Conservation (phyloP, 2,797 vertebrate species). For the Sebastes hubbsi region DNA sequence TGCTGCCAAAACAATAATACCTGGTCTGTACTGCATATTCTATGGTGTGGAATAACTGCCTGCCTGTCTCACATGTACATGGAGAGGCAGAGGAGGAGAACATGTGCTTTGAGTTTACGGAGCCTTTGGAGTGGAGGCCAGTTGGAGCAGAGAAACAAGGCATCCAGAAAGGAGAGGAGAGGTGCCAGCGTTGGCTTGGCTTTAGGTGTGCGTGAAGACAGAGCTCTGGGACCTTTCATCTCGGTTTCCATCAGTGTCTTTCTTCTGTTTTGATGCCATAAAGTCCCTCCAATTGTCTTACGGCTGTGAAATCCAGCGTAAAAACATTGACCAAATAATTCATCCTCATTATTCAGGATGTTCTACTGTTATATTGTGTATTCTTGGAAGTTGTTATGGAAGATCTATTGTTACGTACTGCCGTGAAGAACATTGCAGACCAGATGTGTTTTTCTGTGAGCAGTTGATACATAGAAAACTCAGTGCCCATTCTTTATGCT, state of each 20-base stretch:
- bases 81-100: slow-evolving; percentile 37
- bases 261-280: neutral
- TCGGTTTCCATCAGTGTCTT: slow-evolving; percentile 2
- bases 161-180: slow-evolving; percentile 34
- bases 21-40: slow-evolving; percentile 31
- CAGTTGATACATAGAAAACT: neutral
- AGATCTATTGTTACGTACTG: neutral
- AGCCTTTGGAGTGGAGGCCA: slow-evolving; percentile 63
- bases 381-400: slow-evolving; percentile 6
- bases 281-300: neutral
- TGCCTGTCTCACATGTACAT: slow-evolving; percentile 53
- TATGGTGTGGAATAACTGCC: slow-evolving; percentile 41
- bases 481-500: neutral
- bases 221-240: slow-evolving; percentile 30
- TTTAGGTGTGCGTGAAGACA: slow-evolving; percentile 43
- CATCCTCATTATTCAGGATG: neutral
- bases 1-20: neutral
- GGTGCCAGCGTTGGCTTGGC: slow-evolving; percentile 48
- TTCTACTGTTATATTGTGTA: neutral
- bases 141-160: slow-evolving; percentile 50
- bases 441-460: slow-evolving; percentile 12
- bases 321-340: neutral
- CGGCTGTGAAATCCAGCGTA: neutral
- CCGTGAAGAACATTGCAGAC: neutral
- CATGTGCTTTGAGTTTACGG: slow-evolving; percentile 72